Percentiles rank a stretch among this genome's conserved stretches.
These are phyloP conservation scores for Melanostigma gelatinosum DNA, from an alignment of 2,113 vertebrate species.

Conservation along the genomic window DNA sequence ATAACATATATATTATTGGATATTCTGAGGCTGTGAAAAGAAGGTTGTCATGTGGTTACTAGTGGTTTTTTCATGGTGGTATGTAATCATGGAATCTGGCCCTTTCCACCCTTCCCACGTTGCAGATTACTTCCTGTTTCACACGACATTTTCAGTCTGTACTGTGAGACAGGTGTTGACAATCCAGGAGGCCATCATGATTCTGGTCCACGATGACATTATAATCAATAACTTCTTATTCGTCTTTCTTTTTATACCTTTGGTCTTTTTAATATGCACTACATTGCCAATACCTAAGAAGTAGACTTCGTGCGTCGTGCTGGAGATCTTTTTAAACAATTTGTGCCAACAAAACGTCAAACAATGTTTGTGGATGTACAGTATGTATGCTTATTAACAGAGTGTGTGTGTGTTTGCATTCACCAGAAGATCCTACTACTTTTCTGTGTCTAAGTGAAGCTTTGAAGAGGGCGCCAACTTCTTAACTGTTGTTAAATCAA, in stretches of 20 bases:
- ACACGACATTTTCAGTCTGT: not conserved
- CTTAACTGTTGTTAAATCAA: conserved; percentile 53
- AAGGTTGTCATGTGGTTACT: not conserved
- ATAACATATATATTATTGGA: conserved; percentile 2
- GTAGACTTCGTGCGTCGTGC: conserved; percentile 11
- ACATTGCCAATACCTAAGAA: conserved; percentile 64
- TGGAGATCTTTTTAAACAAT: conserved; percentile 45
- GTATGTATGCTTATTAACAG: conserved; percentile 35
- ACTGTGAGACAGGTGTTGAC: conserved; percentile 44
- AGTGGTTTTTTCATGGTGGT: not conserved
- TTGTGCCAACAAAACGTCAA: conserved; percentile 63
- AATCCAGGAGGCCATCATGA: conserved; percentile 46
- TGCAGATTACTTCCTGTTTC: conserved; percentile 6
- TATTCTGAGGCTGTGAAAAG: conserved; percentile 4
- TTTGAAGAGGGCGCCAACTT: conserved; percentile 36
- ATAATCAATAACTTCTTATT: not conserved
- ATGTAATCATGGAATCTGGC: not conserved
- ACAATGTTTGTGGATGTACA: conserved; percentile 42
- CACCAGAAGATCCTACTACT: conserved; percentile 21
- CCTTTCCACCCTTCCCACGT: conserved; percentile 2
- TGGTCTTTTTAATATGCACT: conserved; percentile 64
- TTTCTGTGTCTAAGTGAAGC: conserved; percentile 41
- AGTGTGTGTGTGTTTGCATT: conserved; percentile 42
- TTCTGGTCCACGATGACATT: conserved; percentile 22
- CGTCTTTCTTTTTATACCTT: conserved; percentile 17